A percentile compares a stretch with the other conserved stretches of the same genome.
Conservation (phyloP, 2,113 vertebrate species). For the Ochotona princeps region DNA sequence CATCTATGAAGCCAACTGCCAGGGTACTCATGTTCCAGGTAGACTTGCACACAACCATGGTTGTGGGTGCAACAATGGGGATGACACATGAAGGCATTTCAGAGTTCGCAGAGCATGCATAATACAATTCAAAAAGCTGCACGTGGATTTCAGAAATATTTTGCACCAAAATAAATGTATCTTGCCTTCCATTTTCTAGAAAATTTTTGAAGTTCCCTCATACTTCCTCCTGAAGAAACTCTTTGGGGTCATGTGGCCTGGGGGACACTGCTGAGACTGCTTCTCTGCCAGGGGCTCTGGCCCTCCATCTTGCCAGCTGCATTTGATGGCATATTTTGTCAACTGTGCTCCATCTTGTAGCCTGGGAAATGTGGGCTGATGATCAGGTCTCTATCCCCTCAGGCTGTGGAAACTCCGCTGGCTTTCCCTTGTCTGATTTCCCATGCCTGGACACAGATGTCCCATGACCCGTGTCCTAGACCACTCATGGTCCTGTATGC, state of each 20-base stretch:
- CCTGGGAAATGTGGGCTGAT: neutral
- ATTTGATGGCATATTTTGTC: neutral
- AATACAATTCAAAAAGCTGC: too few species aligned
- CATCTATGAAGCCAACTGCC: neutral
- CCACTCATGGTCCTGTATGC: neutral
- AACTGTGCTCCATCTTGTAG: neutral
- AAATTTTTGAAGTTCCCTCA: too few species aligned
- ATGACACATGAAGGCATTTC: neutral
- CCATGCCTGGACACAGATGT: too few species aligned
- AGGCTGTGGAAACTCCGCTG: neutral
- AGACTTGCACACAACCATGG: too few species aligned
- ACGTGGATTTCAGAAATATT: too few species aligned
- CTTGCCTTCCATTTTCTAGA: too few species aligned
- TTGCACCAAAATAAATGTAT: too few species aligned
- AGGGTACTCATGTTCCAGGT: neutral
- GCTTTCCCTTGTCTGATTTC: neutral
- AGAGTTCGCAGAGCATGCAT: too few species aligned
- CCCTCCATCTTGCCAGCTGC: neutral
- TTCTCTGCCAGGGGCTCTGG: neutral
- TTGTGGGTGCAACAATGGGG: neutral
- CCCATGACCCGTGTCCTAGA: neutral
- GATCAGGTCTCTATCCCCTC: accelerated
- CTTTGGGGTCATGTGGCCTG: neutral
- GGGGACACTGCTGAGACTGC: neutral
- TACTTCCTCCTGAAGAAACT: neutral